These are phyloP conservation scores for Triplophysa tibetana DNA, from an alignment of 2,113 vertebrate genomes.

Conservation along the genomic window DNA sequence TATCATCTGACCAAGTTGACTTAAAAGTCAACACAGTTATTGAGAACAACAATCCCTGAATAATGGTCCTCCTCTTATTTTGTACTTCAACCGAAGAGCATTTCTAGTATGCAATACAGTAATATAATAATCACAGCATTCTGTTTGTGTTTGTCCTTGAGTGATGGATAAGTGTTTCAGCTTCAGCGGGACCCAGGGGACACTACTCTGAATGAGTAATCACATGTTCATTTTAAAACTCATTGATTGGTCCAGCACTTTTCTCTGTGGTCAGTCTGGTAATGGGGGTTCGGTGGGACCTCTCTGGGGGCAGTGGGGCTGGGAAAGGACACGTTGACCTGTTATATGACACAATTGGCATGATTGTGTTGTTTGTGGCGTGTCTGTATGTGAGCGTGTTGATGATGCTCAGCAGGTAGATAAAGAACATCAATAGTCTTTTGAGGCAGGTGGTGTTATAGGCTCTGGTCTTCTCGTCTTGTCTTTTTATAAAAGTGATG, in stretches of 20 bases:
- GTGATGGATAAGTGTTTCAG: slow-evolving; percentile 3
- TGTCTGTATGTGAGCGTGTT: neutral
- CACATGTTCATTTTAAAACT: slow-evolving; percentile 28
- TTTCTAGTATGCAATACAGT: neutral
- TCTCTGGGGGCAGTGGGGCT: neutral
- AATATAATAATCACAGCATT: neutral
- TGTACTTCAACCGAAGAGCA: slow-evolving; percentile 18
- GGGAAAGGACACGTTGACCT: slow-evolving; percentile 28
- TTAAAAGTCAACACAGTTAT: neutral
- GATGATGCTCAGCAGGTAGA: neutral
- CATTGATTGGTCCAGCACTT: slow-evolving; percentile 42
- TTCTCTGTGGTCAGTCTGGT: slow-evolving; percentile 35
- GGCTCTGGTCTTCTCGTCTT: neutral
- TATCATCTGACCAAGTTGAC: neutral
- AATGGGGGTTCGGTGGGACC: neutral
- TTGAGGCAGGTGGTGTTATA: slow-evolving; percentile 17
- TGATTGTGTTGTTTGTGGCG: neutral
- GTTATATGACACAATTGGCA: neutral
- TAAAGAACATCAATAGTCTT: slow-evolving; percentile 32
- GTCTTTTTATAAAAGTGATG: neutral
- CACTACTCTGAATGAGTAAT: slow-evolving; percentile 55
- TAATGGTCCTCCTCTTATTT: neutral
- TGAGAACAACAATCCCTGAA: neutral
- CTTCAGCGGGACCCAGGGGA: slow-evolving; percentile 13
- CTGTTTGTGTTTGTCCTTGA: slow-evolving; percentile 26